phyloP scores from a whole-genome alignment of 2,888 invertebrate genomes.

The Scrobipalpa costella region DNA sequence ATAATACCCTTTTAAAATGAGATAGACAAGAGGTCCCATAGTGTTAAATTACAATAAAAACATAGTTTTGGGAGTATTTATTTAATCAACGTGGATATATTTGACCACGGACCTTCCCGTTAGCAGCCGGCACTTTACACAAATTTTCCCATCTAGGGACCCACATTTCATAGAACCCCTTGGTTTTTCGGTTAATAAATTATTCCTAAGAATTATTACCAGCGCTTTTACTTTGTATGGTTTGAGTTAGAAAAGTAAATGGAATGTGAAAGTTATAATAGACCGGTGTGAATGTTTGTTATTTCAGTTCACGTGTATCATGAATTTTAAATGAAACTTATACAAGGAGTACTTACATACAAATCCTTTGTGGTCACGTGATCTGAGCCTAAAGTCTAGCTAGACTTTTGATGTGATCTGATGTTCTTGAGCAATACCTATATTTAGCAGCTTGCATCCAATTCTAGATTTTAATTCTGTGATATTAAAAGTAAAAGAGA shows the following conservation, averaged over 20 bases:
- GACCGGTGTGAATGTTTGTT: not conserved
- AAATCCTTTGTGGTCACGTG: no score
- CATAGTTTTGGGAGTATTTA: conserved; percentile 18
- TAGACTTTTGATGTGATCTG: no score
- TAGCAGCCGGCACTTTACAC: conserved; percentile 20
- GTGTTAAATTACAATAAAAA: conserved; percentile 4
- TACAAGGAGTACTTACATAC: no score
- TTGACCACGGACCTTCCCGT: conserved; percentile 12
- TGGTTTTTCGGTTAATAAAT: conserved; percentile 25
- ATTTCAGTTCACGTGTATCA: not conserved
- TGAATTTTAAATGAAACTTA: no score
- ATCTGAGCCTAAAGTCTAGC: no score
- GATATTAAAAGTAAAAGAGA: no score
- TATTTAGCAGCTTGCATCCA: no score
- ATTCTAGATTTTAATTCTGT: no score
- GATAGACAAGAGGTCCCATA: not conserved
- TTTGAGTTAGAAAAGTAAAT: conserved; percentile 18
- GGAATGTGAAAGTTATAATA: conserved; percentile 1
- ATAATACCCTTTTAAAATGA: not conserved
- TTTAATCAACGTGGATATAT: conserved; percentile 11
- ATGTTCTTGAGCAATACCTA: no score
- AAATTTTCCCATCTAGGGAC: conserved; percentile 25
- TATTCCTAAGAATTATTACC: conserved; percentile 22
- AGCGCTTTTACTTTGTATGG: conserved; percentile 19
- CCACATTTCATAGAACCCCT: conserved; percentile 22